phyloP scores from a whole-genome alignment of 2,797 vertebrate genomes.

The Triplophysa bombifrons region DNA sequence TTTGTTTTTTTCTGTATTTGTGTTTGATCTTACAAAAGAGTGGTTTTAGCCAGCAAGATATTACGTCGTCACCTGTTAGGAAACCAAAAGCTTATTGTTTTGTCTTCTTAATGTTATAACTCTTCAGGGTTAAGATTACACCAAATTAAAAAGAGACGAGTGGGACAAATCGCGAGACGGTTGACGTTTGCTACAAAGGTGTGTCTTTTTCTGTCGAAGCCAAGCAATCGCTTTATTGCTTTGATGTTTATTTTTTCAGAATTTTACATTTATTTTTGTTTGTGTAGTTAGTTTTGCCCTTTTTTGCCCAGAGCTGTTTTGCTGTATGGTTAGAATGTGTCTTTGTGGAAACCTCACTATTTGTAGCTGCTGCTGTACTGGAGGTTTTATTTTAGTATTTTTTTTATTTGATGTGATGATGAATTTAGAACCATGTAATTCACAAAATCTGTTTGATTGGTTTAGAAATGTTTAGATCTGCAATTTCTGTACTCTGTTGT shows the following conservation, averaged over 20 bases:
- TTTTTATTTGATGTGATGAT: constrained; percentile 52
- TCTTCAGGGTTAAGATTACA: constrained; percentile 79
- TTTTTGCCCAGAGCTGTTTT: constrained; percentile 53
- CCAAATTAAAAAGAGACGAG: constrained; percentile 73
- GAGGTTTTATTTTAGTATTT: constrained; percentile 61
- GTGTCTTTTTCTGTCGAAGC: constrained; percentile 63
- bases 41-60: constrained; percentile 11
- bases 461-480: constrained; percentile 35
- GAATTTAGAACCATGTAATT: constrained; percentile 31
- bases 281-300: neutral
- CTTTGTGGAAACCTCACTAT: constrained; percentile 37
- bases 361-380: constrained; percentile 76
- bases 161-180: constrained; percentile 17
- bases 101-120: constrained; percentile 50
- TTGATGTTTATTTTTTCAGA: constrained; percentile 54
- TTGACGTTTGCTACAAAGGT: constrained; percentile 48
- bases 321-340: constrained; percentile 69
- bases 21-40: neutral
- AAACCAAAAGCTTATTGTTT: constrained; percentile 49
- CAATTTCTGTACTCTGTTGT: constrained; percentile 7
- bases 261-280: constrained; percentile 61
- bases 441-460: constrained; percentile 30
- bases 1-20: constrained; percentile 9
- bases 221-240: constrained; percentile 40
- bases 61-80: constrained; percentile 39